Percentiles rank a stretch among this genome's conserved stretches.
These are phyloP conservation scores for Leucozona laternaria DNA, from an alignment of 2,888 invertebrate genomes.

Conservation along the genomic window DNA sequence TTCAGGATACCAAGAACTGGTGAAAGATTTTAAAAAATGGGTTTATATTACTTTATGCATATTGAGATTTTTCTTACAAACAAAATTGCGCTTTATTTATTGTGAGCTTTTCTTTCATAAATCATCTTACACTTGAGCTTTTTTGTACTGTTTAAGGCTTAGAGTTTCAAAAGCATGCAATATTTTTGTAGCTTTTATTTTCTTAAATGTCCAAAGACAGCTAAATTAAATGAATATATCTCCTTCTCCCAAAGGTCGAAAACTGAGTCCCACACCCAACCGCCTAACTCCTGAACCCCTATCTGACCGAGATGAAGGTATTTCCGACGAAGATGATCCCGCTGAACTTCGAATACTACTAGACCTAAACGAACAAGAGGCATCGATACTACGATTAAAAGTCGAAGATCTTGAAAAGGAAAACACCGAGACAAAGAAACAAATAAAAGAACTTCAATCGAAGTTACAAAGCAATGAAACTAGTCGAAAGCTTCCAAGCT, in stretches of 20 bases:
- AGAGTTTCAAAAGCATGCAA: neutral
- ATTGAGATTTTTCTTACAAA: too few species aligned
- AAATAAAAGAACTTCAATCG: slow-evolving; percentile 91
- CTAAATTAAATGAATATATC: neutral
- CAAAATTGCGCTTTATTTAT: too few species aligned
- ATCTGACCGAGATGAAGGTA: slow-evolving; percentile 89
- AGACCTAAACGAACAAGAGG: slow-evolving; percentile 95
- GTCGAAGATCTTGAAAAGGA: slow-evolving; percentile 93
- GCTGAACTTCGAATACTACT: slow-evolving; percentile 93
- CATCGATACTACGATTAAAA: slow-evolving; percentile 91
- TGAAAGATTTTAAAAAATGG: too few species aligned
- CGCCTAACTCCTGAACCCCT: slow-evolving; percentile 87
- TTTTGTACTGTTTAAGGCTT: too few species aligned
- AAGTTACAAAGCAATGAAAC: slow-evolving; percentile 84
- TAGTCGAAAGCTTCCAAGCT: slow-evolving; percentile 49
- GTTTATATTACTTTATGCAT: too few species aligned
- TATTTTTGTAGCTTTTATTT: neutral
- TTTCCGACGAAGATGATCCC: slow-evolving; percentile 91
- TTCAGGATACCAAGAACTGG: too few species aligned
- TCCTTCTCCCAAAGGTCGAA: slow-evolving; percentile 85
- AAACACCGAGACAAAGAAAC: slow-evolving; percentile 89
- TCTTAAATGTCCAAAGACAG: neutral
- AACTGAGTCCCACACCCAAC: slow-evolving; percentile 88
- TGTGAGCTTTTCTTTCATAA: too few species aligned
- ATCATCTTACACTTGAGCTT: too few species aligned